Conservation (phyloP, 2,888 invertebrate species). For the Asteroscopus sphinx region DNA sequence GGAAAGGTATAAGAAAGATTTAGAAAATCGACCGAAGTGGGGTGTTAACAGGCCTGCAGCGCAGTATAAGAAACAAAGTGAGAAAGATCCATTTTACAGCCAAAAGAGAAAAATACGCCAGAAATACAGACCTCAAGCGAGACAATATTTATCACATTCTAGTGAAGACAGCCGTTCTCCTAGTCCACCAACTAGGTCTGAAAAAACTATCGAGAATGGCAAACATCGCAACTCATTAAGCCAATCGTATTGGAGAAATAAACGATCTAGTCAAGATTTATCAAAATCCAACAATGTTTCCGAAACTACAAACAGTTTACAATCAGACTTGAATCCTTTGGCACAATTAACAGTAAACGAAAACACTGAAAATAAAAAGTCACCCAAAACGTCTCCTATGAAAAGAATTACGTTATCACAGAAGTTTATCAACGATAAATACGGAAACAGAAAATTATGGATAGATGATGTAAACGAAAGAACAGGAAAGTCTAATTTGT, state of each 20-base stretch:
- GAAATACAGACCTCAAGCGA: constrained; percentile 90
- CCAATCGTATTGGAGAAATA: constrained; percentile 87
- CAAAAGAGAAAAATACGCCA: constrained; percentile 92
- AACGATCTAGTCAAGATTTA: constrained; percentile 83
- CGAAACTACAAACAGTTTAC: constrained; percentile 77
- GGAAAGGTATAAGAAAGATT: constrained; percentile 88
- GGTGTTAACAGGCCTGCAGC: constrained; percentile 94
- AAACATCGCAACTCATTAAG: constrained; percentile 83
- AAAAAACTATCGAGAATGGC: constrained; percentile 78
- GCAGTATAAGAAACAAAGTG: constrained; percentile 96
- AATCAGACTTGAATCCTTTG: constrained; percentile 87
- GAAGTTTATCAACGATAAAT: constrained; percentile 89
- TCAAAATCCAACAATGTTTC: constrained; percentile 72
- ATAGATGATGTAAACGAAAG: constrained; percentile 79
- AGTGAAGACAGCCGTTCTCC: constrained; percentile 91
- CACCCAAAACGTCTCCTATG: constrained; percentile 76
- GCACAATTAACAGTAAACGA: constrained; percentile 82
- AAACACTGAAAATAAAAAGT: constrained; percentile 75
- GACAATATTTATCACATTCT: constrained; percentile 89
- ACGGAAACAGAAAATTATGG: constrained; percentile 87
- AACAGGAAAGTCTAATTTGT: constrained; percentile 72
- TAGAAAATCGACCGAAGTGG: constrained; percentile 93
- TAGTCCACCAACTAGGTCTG: constrained; percentile 85
- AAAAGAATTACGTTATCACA: constrained; percentile 85
- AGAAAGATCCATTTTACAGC: constrained; percentile 95